A percentile compares a stretch with the other conserved stretches of the same genome.
These are phyloP conservation scores for Sarcophaga rosellei DNA, from an alignment of 2,888 invertebrate genomes.

Conservation along the genomic window DNA sequence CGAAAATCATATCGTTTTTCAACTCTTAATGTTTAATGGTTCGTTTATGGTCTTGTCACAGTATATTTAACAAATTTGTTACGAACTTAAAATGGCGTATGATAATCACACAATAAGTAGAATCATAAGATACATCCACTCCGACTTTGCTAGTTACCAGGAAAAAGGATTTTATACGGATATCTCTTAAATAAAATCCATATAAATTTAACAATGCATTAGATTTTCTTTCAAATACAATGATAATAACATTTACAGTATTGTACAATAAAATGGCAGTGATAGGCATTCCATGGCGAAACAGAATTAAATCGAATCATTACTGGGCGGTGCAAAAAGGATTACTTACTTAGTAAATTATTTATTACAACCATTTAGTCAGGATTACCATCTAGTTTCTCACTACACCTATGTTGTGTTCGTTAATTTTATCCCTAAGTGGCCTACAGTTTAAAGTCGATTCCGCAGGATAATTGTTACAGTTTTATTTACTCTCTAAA, in stretches of 20 bases:
- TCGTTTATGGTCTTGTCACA: conserved; percentile 3
- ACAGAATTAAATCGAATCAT: too few relatives aligned
- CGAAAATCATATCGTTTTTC: too few relatives aligned
- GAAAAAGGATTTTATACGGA: conserved; percentile 27
- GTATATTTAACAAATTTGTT: conserved; percentile 9
- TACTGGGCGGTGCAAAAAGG: too few relatives aligned
- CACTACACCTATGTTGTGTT: too few relatives aligned
- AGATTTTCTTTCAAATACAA: conserved; percentile 4
- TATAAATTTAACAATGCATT: conserved; percentile 52
- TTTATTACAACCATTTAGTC: too few relatives aligned
- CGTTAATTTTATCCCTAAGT: too few relatives aligned
- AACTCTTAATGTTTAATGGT: not conserved
- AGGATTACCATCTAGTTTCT: too few relatives aligned
- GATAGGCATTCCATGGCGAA: too few relatives aligned
- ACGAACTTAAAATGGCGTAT: conserved; percentile 25
- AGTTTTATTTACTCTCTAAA: too few relatives aligned
- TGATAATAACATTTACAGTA: not conserved
- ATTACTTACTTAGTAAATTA: too few relatives aligned
- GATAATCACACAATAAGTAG: conserved; percentile 52
- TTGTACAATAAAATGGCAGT: not conserved
- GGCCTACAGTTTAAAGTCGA: too few relatives aligned
- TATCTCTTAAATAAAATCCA: conserved; percentile 31
- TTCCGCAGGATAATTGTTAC: too few relatives aligned
- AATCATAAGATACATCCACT: conserved; percentile 38
- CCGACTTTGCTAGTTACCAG: not conserved